Conservation (phyloP, 2,888 invertebrate species). For the Cephonodes hylas region DNA sequence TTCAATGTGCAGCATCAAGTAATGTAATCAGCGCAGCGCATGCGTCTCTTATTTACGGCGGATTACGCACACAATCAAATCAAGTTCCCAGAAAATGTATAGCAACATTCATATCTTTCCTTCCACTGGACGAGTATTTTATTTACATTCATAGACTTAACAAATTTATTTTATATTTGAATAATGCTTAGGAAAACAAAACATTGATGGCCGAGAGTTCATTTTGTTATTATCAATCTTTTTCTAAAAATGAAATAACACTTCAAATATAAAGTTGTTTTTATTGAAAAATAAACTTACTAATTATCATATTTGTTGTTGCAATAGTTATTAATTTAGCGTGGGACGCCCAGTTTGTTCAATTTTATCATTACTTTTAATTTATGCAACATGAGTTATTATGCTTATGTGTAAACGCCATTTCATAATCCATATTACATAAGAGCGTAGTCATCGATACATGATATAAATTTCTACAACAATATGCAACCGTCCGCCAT, state of each 20-base stretch:
- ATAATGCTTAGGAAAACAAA: not conserved
- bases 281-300: no score
- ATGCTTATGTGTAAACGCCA: not conserved
- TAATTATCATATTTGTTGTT: not conserved
- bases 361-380: no score
- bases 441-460: not conserved
- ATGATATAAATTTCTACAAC: not conserved
- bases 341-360: no score
- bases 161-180: not conserved
- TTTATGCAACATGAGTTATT: not conserved
- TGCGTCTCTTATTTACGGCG: constrained; percentile 75
- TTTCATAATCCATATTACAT: not conserved
- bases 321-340: not conserved
- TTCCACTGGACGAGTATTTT: not conserved
- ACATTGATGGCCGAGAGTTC: not conserved
- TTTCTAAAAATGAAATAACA: no score
- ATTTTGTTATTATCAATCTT: no score
- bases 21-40: constrained; percentile 71
- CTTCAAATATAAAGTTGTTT: no score
- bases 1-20: constrained; percentile 47
- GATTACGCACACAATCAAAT: constrained; percentile 74
- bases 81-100: constrained; percentile 7
- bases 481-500: not conserved
- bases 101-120: not conserved
- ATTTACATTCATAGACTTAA: not conserved